phyloP scores from a whole-genome alignment of 2,888 invertebrate genomes.

The Saturnia japonica region DNA sequence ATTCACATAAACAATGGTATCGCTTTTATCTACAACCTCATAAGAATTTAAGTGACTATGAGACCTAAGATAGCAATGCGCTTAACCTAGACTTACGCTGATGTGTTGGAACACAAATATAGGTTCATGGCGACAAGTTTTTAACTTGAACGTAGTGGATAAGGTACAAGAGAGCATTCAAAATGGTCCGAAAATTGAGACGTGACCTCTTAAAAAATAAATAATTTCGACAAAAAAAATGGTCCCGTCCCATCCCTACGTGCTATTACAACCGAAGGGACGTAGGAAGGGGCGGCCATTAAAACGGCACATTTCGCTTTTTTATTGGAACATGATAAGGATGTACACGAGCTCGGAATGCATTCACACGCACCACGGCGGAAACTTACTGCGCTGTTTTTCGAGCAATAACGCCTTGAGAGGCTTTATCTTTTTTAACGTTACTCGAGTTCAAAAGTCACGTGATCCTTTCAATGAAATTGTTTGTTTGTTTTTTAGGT shows the following conservation, averaged over 20 bases:
- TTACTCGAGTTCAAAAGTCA: background rate
- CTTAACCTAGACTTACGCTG: too few relatives aligned
- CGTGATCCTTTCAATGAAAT: background rate
- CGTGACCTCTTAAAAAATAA: too few relatives aligned
- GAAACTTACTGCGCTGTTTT: conserved; percentile 12
- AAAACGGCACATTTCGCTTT: conserved; percentile 58
- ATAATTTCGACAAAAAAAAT: background rate
- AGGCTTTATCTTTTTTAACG: conserved; percentile 4
- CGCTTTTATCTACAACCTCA: too few relatives aligned
- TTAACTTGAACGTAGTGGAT: too few relatives aligned
- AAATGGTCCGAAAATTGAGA: too few relatives aligned
- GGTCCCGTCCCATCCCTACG: conserved; percentile 35
- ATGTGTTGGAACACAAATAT: too few relatives aligned
- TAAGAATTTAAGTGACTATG: too few relatives aligned
- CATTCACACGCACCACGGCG: conserved; percentile 16
- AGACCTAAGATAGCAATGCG: too few relatives aligned
- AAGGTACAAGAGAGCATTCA: too few relatives aligned
- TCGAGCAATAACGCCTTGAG: conserved; percentile 8
- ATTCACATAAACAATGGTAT: too few relatives aligned
- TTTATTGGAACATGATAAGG: conserved; percentile 63
- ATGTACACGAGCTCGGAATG: conserved; percentile 37
- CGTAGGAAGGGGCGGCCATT: conserved; percentile 58
- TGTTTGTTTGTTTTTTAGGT: background rate
- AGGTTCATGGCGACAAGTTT: too few relatives aligned
- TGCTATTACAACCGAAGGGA: conserved; percentile 42